Conservation (phyloP, 2,113 vertebrate species). For the Odocoileus hemionus region DNA sequence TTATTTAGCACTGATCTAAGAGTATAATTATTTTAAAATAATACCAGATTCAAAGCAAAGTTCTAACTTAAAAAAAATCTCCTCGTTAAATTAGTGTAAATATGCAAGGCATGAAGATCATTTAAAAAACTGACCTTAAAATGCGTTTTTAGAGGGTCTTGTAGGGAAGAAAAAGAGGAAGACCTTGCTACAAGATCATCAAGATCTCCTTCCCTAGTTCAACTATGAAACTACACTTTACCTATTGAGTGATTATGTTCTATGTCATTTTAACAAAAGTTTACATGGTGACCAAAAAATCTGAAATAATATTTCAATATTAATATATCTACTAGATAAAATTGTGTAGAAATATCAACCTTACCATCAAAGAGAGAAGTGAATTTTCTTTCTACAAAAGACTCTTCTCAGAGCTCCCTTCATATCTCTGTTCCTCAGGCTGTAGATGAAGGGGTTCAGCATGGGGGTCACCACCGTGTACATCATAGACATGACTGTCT, state of each 20-base stretch:
- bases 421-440: background rate
- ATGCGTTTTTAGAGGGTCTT: background rate
- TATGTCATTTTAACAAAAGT: background rate
- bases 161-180: background rate
- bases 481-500: conserved; percentile 47
- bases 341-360: background rate
- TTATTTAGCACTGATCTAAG: background rate
- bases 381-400: background rate
- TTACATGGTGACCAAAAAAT: background rate
- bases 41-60: background rate
- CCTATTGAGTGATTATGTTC: background rate
- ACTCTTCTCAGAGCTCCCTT: conserved; percentile 18
- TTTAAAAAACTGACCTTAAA: background rate
- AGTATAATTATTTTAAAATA: background rate
- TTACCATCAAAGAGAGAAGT: background rate
- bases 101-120: background rate
- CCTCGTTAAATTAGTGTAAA: background rate
- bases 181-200: background rate
- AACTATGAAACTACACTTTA: background rate
- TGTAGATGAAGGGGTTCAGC: conserved; percentile 67
- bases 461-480: conserved; percentile 59
- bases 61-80: background rate
- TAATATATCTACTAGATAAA: background rate
- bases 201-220: background rate
- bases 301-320: background rate